Percentiles rank a stretch among this genome's conserved stretches.
phyloP scores from a whole-genome alignment of 2,113 vertebrate genomes.

The Nothocercus nigrocapillus region DNA sequence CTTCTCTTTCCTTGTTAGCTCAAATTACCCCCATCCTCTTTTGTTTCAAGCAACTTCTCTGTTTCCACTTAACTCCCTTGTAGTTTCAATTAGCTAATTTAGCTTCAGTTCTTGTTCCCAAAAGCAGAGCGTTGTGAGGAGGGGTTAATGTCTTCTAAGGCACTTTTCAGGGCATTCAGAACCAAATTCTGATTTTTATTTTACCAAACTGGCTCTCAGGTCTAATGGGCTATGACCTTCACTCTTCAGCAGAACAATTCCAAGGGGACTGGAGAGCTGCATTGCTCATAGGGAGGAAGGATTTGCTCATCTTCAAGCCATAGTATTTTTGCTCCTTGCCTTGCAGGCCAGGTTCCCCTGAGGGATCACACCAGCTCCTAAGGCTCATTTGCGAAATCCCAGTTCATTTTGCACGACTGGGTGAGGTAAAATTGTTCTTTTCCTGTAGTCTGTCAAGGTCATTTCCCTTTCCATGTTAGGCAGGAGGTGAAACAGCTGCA shows the following conservation, averaged over 20 bases:
- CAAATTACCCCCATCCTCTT: neutral
- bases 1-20: neutral
- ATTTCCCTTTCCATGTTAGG: neutral
- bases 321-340: neutral
- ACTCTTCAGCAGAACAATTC: neutral
- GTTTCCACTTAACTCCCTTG: neutral
- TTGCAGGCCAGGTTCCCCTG: neutral
- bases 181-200: neutral
- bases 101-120: neutral
- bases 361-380: neutral
- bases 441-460: neutral
- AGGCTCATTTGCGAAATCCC: neutral
- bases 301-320: neutral
- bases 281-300: neutral
- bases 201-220: neutral
- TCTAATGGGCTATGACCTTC: neutral
- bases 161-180: neutral
- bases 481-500: neutral
- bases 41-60: neutral
- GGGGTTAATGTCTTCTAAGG: neutral
- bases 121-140: too few species aligned
- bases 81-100: neutral
- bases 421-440: neutral
- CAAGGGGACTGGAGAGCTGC: neutral
- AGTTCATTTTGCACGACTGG: neutral